phyloP scores from a whole-genome alignment of 53 echinoderm and acorn worm species.

The Echinometra lucunter region DNA sequence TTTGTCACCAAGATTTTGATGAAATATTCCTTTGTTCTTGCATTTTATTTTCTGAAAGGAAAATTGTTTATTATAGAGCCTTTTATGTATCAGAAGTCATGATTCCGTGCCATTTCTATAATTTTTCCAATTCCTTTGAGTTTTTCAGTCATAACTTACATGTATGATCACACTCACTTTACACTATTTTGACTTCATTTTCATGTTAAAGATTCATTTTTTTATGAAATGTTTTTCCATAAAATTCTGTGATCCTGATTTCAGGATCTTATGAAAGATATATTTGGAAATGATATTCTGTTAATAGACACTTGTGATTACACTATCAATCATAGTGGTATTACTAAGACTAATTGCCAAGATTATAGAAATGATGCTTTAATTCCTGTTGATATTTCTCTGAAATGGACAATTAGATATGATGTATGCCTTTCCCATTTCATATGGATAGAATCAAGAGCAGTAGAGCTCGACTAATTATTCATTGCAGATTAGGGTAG shows the following conservation, averaged over 20 bases:
- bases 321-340: neutral
- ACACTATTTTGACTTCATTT: too few species aligned
- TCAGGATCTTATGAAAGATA: neutral
- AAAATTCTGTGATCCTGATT: neutral
- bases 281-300: neutral
- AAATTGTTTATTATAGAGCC: too few species aligned
- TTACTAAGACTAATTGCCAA: neutral
- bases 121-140: too few species aligned
- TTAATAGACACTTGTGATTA: neutral
- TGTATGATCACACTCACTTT: too few species aligned
- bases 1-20: too few species aligned
- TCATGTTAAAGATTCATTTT: too few species aligned
- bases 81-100: too few species aligned
- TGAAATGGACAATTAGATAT: conserved; percentile 12
- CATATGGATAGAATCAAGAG: neutral
- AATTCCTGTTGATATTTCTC: neutral
- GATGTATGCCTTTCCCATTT: neutral
- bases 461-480: neutral
- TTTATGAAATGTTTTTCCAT: neutral
- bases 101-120: too few species aligned
- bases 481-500: neutral
- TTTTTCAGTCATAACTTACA: too few species aligned
- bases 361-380: neutral
- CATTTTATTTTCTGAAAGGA: too few species aligned
- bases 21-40: too few species aligned